These are phyloP conservation scores for Nemoura dubitans DNA, from an alignment of 2,888 invertebrate species.

Conservation along the genomic window DNA sequence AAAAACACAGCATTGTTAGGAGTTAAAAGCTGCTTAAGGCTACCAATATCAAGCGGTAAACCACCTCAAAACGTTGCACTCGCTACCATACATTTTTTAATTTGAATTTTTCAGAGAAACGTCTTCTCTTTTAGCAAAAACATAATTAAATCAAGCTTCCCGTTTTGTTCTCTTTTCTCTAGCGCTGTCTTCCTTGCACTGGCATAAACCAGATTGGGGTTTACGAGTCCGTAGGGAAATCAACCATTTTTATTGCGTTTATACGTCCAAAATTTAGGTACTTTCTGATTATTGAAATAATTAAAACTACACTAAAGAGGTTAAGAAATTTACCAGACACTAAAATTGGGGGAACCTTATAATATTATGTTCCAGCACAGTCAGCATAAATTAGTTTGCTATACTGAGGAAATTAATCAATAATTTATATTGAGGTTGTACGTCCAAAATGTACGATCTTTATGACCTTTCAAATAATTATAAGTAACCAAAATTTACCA, in stretches of 20 bases:
- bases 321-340: not conserved
- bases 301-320: not conserved
- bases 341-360: no score
- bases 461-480: no score
- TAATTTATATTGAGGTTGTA: no score
- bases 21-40: not conserved
- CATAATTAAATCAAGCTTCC: not conserved
- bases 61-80: not conserved
- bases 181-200: not conserved
- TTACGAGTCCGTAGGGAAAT: not conserved
- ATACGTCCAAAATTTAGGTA: not conserved
- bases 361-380: no score
- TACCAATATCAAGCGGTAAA: not conserved
- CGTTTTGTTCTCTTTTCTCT: not conserved
- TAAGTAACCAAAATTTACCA: no score
- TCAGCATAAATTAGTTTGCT: no score
- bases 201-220: not conserved
- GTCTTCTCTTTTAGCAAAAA: not conserved
- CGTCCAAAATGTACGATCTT: no score
- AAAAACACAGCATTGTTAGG: not conserved
- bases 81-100: not conserved
- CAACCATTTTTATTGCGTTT: not conserved
- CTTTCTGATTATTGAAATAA: not conserved
- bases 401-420: no score
- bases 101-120: not conserved